phyloP scores from a whole-genome alignment of 2,113 vertebrate species.

The Etheostoma cragini region DNA sequence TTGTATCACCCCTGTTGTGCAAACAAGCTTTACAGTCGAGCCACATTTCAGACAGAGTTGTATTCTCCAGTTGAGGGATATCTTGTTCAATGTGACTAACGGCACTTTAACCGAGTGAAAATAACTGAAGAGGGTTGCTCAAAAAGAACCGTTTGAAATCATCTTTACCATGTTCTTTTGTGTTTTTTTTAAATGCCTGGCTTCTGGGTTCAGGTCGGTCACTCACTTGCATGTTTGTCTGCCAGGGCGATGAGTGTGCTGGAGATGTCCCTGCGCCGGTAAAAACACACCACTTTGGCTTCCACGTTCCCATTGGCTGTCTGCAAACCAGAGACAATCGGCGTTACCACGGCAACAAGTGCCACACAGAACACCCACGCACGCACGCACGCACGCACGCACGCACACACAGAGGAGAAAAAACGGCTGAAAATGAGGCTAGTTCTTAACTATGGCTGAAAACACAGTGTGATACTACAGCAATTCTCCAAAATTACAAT shows the following conservation, averaged over 20 bases:
- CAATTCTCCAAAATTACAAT: slow-evolving; percentile 29
- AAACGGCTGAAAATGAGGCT: slow-evolving; percentile 28
- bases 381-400: slow-evolving; percentile 28
- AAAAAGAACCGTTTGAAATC: neutral
- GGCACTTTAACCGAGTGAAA: slow-evolving; percentile 12
- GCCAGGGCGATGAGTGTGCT: slow-evolving; percentile 95
- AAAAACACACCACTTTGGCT: slow-evolving; percentile 99
- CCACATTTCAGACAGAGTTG: slow-evolving; percentile 7
- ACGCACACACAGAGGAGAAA: slow-evolving; percentile 13
- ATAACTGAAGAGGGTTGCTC: slow-evolving; percentile 17
- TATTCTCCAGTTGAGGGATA: slow-evolving; percentile 14
- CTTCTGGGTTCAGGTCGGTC: slow-evolving; percentile 37
- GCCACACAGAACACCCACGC: slow-evolving; percentile 58
- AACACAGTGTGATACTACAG: slow-evolving; percentile 39
- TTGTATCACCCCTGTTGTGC: slow-evolving; percentile 10
- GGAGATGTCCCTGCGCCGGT: slow-evolving; percentile 96
- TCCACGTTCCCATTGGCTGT: slow-evolving; percentile 98
- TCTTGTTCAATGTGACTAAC: slow-evolving; percentile 27
- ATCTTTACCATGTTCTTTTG: neutral
- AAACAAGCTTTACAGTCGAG: slow-evolving; percentile 17
- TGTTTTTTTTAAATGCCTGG: neutral
- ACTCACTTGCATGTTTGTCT: slow-evolving; percentile 98
- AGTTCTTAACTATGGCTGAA: slow-evolving; percentile 57
- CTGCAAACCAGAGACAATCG: slow-evolving; percentile 85
- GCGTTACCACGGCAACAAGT: slow-evolving; percentile 81